Conservation (phyloP, 2,888 invertebrate genomes). For the Cepaea hortensis region DNA sequence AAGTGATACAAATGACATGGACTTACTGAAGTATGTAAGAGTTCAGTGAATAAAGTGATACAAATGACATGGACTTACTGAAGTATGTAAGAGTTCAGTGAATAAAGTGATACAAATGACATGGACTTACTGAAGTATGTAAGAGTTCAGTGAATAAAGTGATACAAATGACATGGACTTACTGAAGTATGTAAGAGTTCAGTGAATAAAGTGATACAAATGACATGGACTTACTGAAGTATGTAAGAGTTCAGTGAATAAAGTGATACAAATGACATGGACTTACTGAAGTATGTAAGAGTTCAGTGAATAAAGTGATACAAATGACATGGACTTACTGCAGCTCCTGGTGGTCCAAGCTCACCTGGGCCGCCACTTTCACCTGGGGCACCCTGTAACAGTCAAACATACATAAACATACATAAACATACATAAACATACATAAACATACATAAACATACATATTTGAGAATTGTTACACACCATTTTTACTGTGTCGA, state of each 20-base stretch:
- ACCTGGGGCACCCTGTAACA: slow-evolving; percentile 60
- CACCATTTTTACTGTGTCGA: too few species aligned
- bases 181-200: neutral
- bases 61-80: neutral
- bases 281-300: neutral
- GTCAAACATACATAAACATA: neutral
- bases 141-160: neutral
- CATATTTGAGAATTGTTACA: too few species aligned
- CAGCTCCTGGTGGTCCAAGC: slow-evolving; percentile 61
- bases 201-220: neutral
- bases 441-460: too few species aligned
- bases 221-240: too few species aligned
- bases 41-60: neutral
- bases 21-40: neutral
- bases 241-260: too few species aligned
- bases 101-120: neutral
- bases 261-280: neutral
- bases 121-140: neutral
- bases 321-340: slow-evolving; percentile 55
- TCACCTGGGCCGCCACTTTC: slow-evolving; percentile 60
- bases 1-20: too few species aligned
- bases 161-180: too few species aligned
- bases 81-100: neutral
- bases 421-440: neutral
- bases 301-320: neutral